These are phyloP conservation scores for Xyrauchen texanus DNA, from an alignment of 2,113 vertebrate species.

Conservation along the genomic window DNA sequence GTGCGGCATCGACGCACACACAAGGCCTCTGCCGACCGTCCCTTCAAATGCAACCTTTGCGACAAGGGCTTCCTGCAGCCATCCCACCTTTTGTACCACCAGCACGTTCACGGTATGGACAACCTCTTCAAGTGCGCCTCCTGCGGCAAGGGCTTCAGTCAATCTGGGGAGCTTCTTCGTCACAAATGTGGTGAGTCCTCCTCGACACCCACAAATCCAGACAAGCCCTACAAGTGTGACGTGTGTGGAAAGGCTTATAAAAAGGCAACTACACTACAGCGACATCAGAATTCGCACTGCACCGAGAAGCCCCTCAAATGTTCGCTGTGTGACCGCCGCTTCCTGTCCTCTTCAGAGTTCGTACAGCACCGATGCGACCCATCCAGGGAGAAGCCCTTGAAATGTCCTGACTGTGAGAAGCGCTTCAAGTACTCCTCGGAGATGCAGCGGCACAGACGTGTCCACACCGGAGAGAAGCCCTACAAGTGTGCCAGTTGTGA, in stretches of 20 bases:
- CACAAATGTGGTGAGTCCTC: slow-evolving; percentile 91
- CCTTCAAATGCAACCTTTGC: slow-evolving; percentile 94
- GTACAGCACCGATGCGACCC: slow-evolving; percentile 97
- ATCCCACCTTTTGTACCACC: slow-evolving; percentile 93
- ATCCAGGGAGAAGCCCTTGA: slow-evolving; percentile 89
- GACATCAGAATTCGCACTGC: slow-evolving; percentile 92
- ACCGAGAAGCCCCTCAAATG: slow-evolving; percentile 95
- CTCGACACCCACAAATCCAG: slow-evolving; percentile 67
- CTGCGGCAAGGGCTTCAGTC: slow-evolving; percentile 96
- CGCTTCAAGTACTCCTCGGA: slow-evolving; percentile 97
- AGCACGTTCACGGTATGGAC: slow-evolving; percentile 94
- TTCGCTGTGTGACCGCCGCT: slow-evolving; percentile 92
- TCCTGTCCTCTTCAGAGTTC: slow-evolving; percentile 93
- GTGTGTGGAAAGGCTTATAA: slow-evolving; percentile 97
- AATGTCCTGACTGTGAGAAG: slow-evolving; percentile 95
- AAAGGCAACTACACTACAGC: slow-evolving; percentile 91
- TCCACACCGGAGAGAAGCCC: slow-evolving; percentile 95
- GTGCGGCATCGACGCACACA: slow-evolving; percentile 93
- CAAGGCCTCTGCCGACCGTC: slow-evolving; percentile 79
- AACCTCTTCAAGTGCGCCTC: slow-evolving; percentile 96
- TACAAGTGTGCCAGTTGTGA: slow-evolving; percentile 94
- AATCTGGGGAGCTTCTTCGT: slow-evolving; percentile 90
- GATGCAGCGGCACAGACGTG: slow-evolving; percentile 90
- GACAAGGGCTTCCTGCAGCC: slow-evolving; percentile 97
- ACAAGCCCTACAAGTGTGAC: slow-evolving; percentile 93